Percentiles rank a stretch among this genome's conserved stretches.
Conservation (phyloP, 2,797 vertebrate genomes). For the Danio aesculapii region DNA sequence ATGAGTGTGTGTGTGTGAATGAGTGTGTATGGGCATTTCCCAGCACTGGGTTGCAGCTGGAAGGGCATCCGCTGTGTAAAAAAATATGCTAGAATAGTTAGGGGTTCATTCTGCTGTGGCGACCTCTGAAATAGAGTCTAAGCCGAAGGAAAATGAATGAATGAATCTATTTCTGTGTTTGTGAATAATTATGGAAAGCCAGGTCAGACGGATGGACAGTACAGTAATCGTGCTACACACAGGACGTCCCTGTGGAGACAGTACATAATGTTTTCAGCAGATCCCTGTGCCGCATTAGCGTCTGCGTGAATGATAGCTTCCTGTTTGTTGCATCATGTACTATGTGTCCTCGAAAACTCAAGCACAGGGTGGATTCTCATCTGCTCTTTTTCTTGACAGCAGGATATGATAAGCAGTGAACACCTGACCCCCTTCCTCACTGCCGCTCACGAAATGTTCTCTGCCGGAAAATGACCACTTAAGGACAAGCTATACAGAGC, state of each 20-base stretch:
- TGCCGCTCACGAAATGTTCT: constrained; percentile 12
- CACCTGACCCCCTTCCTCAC: constrained; percentile 28
- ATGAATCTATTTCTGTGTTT: background rate
- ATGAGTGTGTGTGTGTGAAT: too few relatives aligned
- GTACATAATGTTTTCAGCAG: constrained; percentile 33
- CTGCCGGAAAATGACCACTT: background rate
- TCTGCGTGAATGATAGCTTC: constrained; percentile 43
- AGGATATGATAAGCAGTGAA: constrained; percentile 50
- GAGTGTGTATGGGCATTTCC: too few relatives aligned
- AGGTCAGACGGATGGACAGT: background rate
- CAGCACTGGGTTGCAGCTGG: too few relatives aligned
- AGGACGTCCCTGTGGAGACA: background rate
- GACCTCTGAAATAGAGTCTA: too few relatives aligned
- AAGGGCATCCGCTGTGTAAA: too few relatives aligned
- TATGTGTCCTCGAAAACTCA: constrained; percentile 28
- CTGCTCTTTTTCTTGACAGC: constrained; percentile 34
- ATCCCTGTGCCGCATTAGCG: constrained; percentile 22
- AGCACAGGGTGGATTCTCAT: constrained; percentile 35
- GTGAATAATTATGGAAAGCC: background rate
- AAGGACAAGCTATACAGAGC: background rate
- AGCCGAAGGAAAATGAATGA: too few relatives aligned
- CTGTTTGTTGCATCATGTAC: constrained; percentile 53
- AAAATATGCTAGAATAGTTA: too few relatives aligned
- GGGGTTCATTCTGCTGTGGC: too few relatives aligned
- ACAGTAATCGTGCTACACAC: background rate